Base-by-base conservation (phyloP, 2,888 invertebrate genomes). In the Coleophora deauratella region DNA sequence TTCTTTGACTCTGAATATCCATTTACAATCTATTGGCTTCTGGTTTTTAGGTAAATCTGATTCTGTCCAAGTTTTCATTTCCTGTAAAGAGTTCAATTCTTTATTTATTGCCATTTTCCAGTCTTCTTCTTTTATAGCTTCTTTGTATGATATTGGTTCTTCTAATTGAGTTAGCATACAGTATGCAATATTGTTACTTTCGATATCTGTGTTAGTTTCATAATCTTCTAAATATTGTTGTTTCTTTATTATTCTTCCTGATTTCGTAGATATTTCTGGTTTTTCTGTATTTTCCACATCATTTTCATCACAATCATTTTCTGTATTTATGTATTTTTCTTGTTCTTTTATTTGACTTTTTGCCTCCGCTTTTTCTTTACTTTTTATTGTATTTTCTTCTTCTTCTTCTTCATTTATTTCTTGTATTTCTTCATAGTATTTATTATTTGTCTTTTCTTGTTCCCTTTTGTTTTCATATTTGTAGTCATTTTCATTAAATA, bases 1-100 rank as follows among this genome's bases (percentile, higher is more conserved):
- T 38, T 34, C 13, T 31, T 44, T 43, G 2, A 30, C 35, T 30
- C 11, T 34, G 30, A 40, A 40, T 3, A 40, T 35, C 40, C 40
- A 40, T 40, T 36, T 40, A 4, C 35, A 46, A 30, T 47, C 46
- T 27, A 44, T 51, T 3, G 43, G 43, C 37, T 44, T 46, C 12
- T 37, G 37, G 9, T 38, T 40, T 13, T 35, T 31, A 34, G 47
- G 41, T 40, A 46, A 40, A 9, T 31, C 13, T 15, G 32, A 2
- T 40, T 33, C 33, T 28, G 33, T 11, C 37, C 41, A 41, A n/a
- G 41, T 41, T 1, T 32, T 32, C 6, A 36, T 1, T 15, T 37
- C 9, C 12, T 41, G 9, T 6, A 28, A 27, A 21, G 32, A 2
- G 2, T 32, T 8, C 21, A 38, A 7, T 28, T 40, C 35, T 8